phyloP scores from a whole-genome alignment of 2,113 vertebrate species.

The Thoracochromis brauschi region DNA sequence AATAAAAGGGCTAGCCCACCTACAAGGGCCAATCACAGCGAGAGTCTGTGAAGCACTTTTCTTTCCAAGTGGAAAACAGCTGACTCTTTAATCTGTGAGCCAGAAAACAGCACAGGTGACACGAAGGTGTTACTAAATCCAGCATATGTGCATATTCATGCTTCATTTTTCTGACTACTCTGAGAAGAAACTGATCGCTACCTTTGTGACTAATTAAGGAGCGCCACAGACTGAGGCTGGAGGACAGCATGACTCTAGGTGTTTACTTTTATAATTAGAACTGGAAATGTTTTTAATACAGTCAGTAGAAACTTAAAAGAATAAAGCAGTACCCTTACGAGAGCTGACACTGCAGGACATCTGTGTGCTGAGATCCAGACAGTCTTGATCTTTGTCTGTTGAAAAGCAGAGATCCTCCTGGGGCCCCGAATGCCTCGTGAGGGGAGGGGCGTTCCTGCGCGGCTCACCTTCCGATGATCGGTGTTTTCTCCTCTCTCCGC shows the following conservation, averaged over 20 bases:
- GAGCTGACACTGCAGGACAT: slow-evolving; percentile 15
- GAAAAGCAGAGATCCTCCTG: slow-evolving; percentile 74
- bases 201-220: neutral
- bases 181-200: neutral
- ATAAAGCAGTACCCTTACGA: slow-evolving; percentile 37
- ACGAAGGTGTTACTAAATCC: rapidly evolving
- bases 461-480: slow-evolving; percentile 55
- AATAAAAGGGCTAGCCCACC: neutral
- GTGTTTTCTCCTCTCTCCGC: slow-evolving; percentile 53
- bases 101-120: neutral
- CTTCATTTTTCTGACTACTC: neutral
- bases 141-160: neutral
- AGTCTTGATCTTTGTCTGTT: slow-evolving; percentile 74
- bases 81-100: neutral
- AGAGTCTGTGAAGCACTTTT: neutral
- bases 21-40: neutral
- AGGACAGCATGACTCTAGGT: neutral
- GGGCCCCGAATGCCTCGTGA: slow-evolving; percentile 70
- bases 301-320: neutral
- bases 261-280: rapidly evolving
- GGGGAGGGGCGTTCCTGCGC: slow-evolving; percentile 63
- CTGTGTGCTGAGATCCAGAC: slow-evolving; percentile 54
- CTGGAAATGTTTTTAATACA: neutral
- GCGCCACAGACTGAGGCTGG: neutral
- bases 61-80: neutral